Evolutionary conservation across 2,797 vertebrate genomes (phyloP).

Genomic region (Typhlichthys subterraneus): DNA sequence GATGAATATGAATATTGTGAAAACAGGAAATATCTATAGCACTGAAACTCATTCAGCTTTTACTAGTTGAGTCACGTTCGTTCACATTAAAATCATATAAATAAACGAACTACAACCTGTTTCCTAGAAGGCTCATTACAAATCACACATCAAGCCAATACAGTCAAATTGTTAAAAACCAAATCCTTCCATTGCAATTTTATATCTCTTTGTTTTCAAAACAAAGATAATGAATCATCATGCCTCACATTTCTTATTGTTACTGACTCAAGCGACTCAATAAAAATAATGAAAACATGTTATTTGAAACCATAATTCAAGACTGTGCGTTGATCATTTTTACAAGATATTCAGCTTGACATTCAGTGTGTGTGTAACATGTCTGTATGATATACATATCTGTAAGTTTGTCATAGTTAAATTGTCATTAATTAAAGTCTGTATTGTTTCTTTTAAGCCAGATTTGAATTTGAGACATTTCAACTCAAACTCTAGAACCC

Average conservation of each 20-base stretch:
- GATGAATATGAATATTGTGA: too few species aligned
- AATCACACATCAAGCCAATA: too few species aligned
- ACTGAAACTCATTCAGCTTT: too few species aligned
- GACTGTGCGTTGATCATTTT: neutral
- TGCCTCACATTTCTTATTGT: neutral
- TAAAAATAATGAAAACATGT: neutral
- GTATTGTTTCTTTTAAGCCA: constrained; percentile 40
- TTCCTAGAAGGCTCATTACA: too few species aligned
- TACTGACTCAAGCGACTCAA: neutral
- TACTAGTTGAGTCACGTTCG: too few species aligned
- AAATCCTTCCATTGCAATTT: too few species aligned
- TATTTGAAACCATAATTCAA: neutral
- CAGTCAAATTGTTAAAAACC: too few species aligned
- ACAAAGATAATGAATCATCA: neutral
- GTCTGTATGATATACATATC: constrained; percentile 19
- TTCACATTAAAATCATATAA: too few species aligned
- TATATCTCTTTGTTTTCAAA: neutral
- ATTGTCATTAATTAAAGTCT: constrained; percentile 31
- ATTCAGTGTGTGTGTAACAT: constrained; percentile 11
- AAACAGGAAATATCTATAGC: too few species aligned
- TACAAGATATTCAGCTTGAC: constrained; percentile 20
- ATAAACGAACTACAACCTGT: too few species aligned
- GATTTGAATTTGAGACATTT: constrained; percentile 43
- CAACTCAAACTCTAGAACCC: constrained; percentile 24
- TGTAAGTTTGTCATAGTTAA: constrained; percentile 22